Base-by-base conservation (phyloP, 2,113 vertebrate species). In the Chelonoidis abingdonii region DNA sequence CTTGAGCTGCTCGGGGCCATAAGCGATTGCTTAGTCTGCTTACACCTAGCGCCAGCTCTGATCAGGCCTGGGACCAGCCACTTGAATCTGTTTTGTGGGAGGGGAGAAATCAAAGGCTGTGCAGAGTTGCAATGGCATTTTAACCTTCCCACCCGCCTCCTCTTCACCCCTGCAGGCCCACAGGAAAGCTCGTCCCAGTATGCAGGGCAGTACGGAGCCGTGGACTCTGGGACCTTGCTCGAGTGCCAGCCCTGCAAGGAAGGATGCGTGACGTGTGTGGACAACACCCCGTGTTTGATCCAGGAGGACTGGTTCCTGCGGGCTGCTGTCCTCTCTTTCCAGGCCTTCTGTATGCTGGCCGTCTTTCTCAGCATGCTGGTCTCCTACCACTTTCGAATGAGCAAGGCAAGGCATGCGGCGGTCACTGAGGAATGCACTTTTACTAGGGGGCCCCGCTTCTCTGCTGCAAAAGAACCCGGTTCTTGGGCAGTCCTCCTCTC, bases 281-380 rank as follows among this genome's bases (percentile, higher is more conserved):
- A 99, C 17, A 97, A 98, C 27, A 54, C 97, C 0, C 99, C 99
- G 0, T 99, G 99, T 96, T 95, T 98, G 97, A 98, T 98, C 41
- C 98, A 99, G 96, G 98, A 99, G 98, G 98, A 99, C 92, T 93
- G 75, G 96, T 97, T 88, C 0, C 98, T 99, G 80, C 96, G 99
- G 91, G 96, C 98, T 0, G 97, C 96, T 0, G 97, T 99, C 65
- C 94, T 99, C 87, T 94, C 98, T 19, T 97, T 99, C 83, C 99
- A 99, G 97, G 98, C 99, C 2, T 97, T 98, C 98, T 99, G 99
- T 97, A 99, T 99, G 99, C 53, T 98, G 80, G 98, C 99, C 1
- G 97, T 99, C 96, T 99, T 99, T 88, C 95, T 99, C 98, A 99
- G 99, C 98, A 99, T 99, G 99, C 96, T 99, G 91, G 56, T 98